phyloP scores from a whole-genome alignment of 2,797 vertebrate species.

The Megalops cyprinoides region DNA sequence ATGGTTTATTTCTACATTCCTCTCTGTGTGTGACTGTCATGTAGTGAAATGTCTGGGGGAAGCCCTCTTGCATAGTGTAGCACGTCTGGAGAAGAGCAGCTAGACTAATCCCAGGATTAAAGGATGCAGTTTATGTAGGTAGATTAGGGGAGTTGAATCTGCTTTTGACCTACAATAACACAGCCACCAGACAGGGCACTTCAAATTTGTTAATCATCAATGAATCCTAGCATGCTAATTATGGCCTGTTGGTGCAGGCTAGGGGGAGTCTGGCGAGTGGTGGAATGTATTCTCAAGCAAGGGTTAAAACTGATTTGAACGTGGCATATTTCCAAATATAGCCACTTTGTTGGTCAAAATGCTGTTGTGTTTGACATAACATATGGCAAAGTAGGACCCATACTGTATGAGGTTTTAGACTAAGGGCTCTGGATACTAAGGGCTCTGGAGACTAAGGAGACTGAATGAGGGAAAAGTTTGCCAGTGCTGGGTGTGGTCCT shows the following conservation, averaged over 20 bases:
- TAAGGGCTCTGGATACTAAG: too few species aligned
- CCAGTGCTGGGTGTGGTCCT: too few species aligned
- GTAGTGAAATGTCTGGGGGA: neutral
- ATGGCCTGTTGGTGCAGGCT: neutral
- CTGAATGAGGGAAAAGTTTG: too few species aligned
- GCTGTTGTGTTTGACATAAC: too few species aligned
- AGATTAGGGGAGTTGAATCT: neutral
- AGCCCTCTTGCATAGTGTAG: neutral
- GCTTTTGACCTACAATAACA: slow-evolving; percentile 4
- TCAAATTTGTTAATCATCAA: neutral
- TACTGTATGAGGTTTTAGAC: too few species aligned
- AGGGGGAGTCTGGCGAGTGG: neutral
- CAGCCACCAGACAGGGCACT: neutral
- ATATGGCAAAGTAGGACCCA: too few species aligned
- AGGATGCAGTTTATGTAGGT: neutral
- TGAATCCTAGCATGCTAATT: neutral
- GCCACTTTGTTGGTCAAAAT: too few species aligned
- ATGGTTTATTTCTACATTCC: too few species aligned
- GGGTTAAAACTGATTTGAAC: neutral
- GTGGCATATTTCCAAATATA: too few species aligned
- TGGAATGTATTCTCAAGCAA: neutral
- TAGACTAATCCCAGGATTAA: slow-evolving; percentile 1
- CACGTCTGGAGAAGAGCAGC: neutral
- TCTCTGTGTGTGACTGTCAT: too few species aligned
- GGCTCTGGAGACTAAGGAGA: too few species aligned